These are phyloP conservation scores for Cosmia trapezina DNA, from an alignment of 2,888 invertebrate species.

Conservation along the genomic window DNA sequence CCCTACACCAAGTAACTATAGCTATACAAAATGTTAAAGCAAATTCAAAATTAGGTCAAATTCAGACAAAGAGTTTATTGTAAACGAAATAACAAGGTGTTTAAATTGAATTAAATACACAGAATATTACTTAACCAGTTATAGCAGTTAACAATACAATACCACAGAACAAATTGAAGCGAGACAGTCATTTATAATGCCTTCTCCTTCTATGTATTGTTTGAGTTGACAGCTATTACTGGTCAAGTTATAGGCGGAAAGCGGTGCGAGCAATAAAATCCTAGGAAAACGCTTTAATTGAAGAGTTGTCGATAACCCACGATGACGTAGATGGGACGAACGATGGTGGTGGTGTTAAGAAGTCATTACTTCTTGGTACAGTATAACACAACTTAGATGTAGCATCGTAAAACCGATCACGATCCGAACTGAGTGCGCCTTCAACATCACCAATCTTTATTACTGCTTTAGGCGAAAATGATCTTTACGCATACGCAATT, in stretches of 20 bases:
- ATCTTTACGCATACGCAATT: too few species aligned
- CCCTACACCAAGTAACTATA: too few species aligned
- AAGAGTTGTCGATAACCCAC: neutral
- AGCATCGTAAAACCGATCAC: too few species aligned
- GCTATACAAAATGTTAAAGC: neutral
- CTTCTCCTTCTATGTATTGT: conserved; percentile 69
- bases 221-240: conserved; percentile 67
- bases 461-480: too few species aligned
- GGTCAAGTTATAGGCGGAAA: conserved; percentile 42
- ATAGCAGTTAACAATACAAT: conserved; percentile 63
- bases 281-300: neutral
- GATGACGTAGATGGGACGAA: neutral
- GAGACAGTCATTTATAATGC: conserved; percentile 67
- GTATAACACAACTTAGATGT: too few species aligned
- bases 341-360: too few species aligned
- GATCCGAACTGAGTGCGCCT: too few species aligned
- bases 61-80: conserved; percentile 8
- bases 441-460: too few species aligned
- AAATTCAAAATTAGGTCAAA: neutral
- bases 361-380: neutral
- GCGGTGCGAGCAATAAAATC: conserved; percentile 13
- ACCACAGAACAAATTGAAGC: conserved; percentile 72
- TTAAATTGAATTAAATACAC: conserved; percentile 38
- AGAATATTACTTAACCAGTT: conserved; percentile 33
- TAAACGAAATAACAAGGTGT: conserved; percentile 12